Evolutionary conservation across 1,140 invertebrate genomes (phyloP).

Genomic region (Cyrtorhinus lividipennis): DNA sequence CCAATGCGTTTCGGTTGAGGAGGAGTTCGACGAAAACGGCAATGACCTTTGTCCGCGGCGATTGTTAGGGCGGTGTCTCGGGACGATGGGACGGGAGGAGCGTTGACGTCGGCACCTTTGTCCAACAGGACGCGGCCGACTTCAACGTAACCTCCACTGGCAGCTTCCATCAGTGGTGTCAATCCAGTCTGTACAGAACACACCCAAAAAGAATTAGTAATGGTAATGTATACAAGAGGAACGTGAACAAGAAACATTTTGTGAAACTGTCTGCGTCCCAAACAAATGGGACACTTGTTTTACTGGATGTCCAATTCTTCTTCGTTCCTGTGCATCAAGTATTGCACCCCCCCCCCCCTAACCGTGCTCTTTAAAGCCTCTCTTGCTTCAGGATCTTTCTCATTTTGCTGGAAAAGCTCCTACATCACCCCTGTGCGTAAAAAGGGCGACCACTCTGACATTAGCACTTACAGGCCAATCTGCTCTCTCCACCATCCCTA

Average conservation of each 20-base stretch:
- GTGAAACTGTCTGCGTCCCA: too few relatives aligned
- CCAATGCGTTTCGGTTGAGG: constrained; percentile 56
- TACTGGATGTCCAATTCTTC: too few relatives aligned
- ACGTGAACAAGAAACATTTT: constrained; percentile 13
- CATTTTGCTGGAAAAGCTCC: too few relatives aligned
- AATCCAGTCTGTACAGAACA: constrained; percentile 63
- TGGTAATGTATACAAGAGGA: neutral
- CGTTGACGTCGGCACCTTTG: constrained; percentile 96
- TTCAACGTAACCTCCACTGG: constrained; percentile 96
- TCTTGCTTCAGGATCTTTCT: too few relatives aligned
- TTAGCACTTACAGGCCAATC: too few relatives aligned
- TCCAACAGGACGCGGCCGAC: constrained; percentile 90
- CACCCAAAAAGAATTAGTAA: constrained; percentile 28
- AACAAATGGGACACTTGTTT: too few relatives aligned
- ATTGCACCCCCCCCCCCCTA: too few relatives aligned
- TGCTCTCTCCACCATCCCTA: too few relatives aligned
- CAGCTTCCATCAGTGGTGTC: constrained; percentile 98
- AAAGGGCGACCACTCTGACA: too few relatives aligned
- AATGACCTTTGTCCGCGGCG: constrained; percentile 97
- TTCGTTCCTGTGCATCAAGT: too few relatives aligned
- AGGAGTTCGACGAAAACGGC: constrained; percentile 88
- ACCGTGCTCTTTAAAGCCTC: too few relatives aligned
- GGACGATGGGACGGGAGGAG: constrained; percentile 92
- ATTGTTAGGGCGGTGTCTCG: constrained; percentile 97
- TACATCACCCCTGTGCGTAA: too few relatives aligned